Base-by-base conservation (phyloP, 1,140 invertebrate species). In the Drosophila teissieri region DNA sequence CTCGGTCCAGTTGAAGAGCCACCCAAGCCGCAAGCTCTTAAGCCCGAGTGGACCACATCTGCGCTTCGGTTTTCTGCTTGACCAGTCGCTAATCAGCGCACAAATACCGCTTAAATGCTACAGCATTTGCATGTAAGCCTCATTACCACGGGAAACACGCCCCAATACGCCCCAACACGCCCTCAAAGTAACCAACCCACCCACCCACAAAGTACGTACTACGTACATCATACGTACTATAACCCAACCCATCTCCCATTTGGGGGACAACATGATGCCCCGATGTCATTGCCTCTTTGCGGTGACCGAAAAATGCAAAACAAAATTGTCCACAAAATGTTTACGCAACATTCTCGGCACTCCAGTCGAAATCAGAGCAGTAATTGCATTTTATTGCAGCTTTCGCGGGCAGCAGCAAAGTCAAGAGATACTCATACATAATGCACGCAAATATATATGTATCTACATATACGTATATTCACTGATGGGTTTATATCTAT, bases 321-420 rank as follows among this genome's bases (percentile, higher is more conserved):
- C 78, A 76, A 84, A 84, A 84, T 84, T 73, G 57, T 63, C 77
- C 74, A 83, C 61, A 80, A 84, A 85, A 76, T 85, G 80, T 84
- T 84, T 84, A 62, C 54, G 77, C 80, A 83, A 68, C 80, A 83
- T 80, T 68, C 48, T 49, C 60, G 42, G 55, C 19, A 34, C 39
- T 52, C 31, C 52, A 72, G 45, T 60, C 48, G 62, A 61, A 83
- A 83, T 67, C 73, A 83, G 81, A 79, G 54, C 73, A 34, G 76
- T 83, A 88, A 89, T 89, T 88, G 79, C 80, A 83, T 80, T 82
- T 84, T 73, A 89, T 89, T 80, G 73, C 75, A 64, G 58, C 51
- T 56, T 36, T 64, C 67, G 57, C 14, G 51, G 57, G 63, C 68
- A 67, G 51, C 48, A 24, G 40, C 44, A 51, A 74, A 63, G 60